phyloP scores from a whole-genome alignment of 2,888 invertebrate species.

The Harpalus rufipes region DNA sequence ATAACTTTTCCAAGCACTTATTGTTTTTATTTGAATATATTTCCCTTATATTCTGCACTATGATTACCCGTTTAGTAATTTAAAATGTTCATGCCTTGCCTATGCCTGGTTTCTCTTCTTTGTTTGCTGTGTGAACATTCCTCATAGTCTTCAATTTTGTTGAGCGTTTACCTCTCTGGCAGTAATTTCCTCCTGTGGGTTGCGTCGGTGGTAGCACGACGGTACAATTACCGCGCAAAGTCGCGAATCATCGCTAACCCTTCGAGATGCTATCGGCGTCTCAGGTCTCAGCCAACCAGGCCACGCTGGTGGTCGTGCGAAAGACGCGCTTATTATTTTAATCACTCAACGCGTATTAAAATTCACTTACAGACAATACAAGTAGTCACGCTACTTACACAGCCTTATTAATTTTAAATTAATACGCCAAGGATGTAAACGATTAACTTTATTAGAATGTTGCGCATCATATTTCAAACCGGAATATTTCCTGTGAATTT shows the following conservation, averaged over 20 bases:
- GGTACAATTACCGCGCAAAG: slow-evolving; percentile 42
- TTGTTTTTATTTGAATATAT: no score
- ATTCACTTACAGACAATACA: slow-evolving; percentile 43
- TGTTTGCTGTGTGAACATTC: slow-evolving; percentile 31
- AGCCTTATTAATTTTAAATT: slow-evolving; percentile 31
- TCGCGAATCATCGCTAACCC: slow-evolving; percentile 45
- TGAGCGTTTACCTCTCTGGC: slow-evolving; percentile 31
- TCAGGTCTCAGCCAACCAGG: slow-evolving; percentile 6
- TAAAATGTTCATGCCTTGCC: no score
- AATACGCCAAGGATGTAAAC: background rate
- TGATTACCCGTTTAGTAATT: no score
- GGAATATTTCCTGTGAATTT: no score
- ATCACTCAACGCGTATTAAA: slow-evolving; percentile 48
- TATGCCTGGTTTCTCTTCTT: background rate
- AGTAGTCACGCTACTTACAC: slow-evolving; percentile 40
- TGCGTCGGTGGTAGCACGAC: slow-evolving; percentile 39
- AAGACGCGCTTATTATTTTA: slow-evolving; percentile 62
- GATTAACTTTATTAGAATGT: background rate
- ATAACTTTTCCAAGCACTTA: no score
- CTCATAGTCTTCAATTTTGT: background rate
- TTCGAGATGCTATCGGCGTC: slow-evolving; percentile 24
- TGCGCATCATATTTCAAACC: background rate
- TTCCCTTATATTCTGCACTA: no score
- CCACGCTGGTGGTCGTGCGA: slow-evolving; percentile 63
- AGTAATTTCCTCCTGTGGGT: slow-evolving; percentile 22